Evolutionary conservation across 2,888 invertebrate species (phyloP).

Genomic region (Thera britannica): DNA sequence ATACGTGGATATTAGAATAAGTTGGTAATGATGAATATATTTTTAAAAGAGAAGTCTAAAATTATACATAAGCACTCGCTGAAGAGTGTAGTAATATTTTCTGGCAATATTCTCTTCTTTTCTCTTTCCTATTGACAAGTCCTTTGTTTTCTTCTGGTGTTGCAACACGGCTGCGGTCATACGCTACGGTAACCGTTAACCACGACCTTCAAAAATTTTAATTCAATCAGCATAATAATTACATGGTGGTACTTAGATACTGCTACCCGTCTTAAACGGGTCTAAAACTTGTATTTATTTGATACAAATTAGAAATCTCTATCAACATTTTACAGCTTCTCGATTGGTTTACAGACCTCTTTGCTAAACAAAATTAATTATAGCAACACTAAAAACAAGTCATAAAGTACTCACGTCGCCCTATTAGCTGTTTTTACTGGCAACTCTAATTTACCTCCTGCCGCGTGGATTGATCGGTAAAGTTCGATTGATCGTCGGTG

Average conservation of each 20-base stretch:
- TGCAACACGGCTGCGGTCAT: too few relatives aligned
- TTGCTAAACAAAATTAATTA: slow-evolving; percentile 26
- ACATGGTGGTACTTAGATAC: too few relatives aligned
- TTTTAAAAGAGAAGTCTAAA: too few relatives aligned
- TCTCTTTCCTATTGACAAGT: too few relatives aligned
- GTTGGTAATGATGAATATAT: background rate
- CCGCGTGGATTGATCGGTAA: slow-evolving; percentile 49
- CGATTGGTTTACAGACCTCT: slow-evolving; percentile 5
- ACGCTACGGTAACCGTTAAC: too few relatives aligned
- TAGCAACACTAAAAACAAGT: slow-evolving; percentile 26
- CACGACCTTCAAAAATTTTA: too few relatives aligned
- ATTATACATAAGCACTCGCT: too few relatives aligned
- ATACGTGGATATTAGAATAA: background rate
- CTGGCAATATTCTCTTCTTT: too few relatives aligned
- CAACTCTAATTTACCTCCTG: slow-evolving; percentile 58
- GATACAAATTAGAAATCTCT: background rate
- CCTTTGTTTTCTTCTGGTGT: too few relatives aligned
- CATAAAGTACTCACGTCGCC: slow-evolving; percentile 27
- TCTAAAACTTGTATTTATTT: background rate
- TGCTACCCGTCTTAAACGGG: too few relatives aligned
- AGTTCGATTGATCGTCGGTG: slow-evolving; percentile 37
- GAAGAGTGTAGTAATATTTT: too few relatives aligned
- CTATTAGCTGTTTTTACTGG: slow-evolving; percentile 51
- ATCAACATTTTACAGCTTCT: background rate
- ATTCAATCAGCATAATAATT: too few relatives aligned